Conservation (phyloP, 2,888 invertebrate genomes). For the Coelopa pilipes region DNA sequence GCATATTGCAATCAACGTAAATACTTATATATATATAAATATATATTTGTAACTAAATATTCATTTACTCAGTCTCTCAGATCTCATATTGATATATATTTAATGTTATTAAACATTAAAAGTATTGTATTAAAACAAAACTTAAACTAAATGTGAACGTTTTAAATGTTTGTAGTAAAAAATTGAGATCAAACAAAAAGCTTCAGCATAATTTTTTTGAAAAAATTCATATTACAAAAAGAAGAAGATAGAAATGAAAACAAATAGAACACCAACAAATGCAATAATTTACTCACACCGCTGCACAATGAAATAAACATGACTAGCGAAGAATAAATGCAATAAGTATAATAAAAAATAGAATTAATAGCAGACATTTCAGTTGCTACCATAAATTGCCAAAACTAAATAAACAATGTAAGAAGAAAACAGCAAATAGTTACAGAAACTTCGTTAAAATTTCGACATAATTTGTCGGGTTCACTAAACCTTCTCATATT, state of each 20-base stretch:
- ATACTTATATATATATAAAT: slow-evolving; percentile 23
- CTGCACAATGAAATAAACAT: slow-evolving; percentile 33
- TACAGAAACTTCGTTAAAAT: no score
- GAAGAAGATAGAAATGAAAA: slow-evolving; percentile 5
- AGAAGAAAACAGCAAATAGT: no score
- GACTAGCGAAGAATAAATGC: no score
- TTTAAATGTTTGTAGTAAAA: slow-evolving; percentile 20
- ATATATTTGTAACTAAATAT: slow-evolving; percentile 21
- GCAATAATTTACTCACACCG: slow-evolving; percentile 21
- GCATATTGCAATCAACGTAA: slow-evolving; percentile 40
- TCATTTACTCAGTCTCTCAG: slow-evolving; percentile 25
- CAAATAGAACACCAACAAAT: slow-evolving; percentile 31
- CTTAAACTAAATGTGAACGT: neutral
- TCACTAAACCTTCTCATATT: no score
- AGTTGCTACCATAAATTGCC: no score
- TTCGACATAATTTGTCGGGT: no score
- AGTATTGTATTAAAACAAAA: neutral
- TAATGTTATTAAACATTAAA: slow-evolving; percentile 2
- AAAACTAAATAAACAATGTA: no score
- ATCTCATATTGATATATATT: slow-evolving; percentile 10
- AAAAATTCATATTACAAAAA: neutral
- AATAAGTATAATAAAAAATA: no score
- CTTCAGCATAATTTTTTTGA: neutral
- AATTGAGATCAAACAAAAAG: neutral
- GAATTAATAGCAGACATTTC: no score